These are phyloP conservation scores for Actinopyga echinites DNA, from an alignment of 53 echinoderm and acorn worm species.

Conservation along the genomic window DNA sequence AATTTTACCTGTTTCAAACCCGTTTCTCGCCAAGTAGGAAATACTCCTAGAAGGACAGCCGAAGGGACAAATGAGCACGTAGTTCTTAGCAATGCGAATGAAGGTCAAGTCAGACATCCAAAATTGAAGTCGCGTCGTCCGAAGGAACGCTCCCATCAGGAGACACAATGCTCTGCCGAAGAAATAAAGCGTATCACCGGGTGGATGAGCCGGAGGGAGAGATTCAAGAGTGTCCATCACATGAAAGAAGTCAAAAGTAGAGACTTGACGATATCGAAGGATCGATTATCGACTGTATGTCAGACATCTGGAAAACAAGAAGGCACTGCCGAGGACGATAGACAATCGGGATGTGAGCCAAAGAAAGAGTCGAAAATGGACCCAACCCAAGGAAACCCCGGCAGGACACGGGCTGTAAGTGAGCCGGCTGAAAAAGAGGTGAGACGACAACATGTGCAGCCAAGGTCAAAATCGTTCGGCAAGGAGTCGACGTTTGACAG, in stretches of 20 bases:
- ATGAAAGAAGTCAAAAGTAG: conserved; percentile 40
- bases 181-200: conserved; percentile 89
- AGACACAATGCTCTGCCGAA: conserved; percentile 89
- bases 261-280: conserved; percentile 2
- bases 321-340: not conserved
- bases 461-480: conserved; percentile 33
- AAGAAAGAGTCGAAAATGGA: not conserved
- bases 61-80: not conserved
- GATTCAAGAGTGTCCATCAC: conserved; percentile 39
- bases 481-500: conserved; percentile 92
- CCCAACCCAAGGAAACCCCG: not conserved
- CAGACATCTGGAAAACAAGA: not conserved
- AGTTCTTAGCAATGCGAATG: not conserved
- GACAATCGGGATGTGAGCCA: not conserved
- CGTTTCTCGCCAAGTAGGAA: not conserved
- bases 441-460: not conserved
- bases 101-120: conserved; percentile 8
- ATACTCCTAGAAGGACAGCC: not conserved
- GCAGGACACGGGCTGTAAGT: conserved; percentile 3
- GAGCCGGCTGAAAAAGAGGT: not conserved
- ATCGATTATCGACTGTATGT: not conserved
- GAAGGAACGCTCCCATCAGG: conserved; percentile 26
- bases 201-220: conserved; percentile 72
- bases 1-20: conserved; percentile 32
- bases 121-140: conserved; percentile 44